These are phyloP conservation scores for Actinostola sp. DNA, from an alignment of 92 coral and sea anemone genomes.

Conservation along the genomic window DNA sequence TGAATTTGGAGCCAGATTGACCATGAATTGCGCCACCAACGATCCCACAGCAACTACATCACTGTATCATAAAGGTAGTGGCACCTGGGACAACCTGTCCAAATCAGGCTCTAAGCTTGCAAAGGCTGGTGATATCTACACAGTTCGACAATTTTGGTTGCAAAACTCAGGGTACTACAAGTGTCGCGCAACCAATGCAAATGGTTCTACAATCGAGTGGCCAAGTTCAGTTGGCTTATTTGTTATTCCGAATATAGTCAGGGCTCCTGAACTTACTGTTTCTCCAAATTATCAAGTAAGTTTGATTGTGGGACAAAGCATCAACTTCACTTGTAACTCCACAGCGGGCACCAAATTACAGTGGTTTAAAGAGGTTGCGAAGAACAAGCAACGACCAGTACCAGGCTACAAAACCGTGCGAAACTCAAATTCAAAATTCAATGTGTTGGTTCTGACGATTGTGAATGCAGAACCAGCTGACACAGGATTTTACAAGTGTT, in stretches of 20 bases:
- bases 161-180: constrained; percentile 13
- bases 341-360: background rate
- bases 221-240: background rate
- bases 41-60: constrained; percentile 5
- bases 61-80: background rate
- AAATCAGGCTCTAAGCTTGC: background rate
- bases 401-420: too few relatives aligned
- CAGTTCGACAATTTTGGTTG: background rate
- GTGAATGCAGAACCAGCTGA: constrained; percentile 16
- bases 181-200: constrained; percentile 1
- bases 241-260: background rate
- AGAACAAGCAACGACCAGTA: too few relatives aligned
- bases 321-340: background rate
- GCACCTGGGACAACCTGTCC: background rate
- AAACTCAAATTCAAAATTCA: too few relatives aligned
- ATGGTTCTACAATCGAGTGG: constrained; percentile 10
- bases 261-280: background rate
- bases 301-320: background rate
- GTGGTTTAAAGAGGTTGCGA: background rate
- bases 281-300: background rate
- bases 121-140: background rate
- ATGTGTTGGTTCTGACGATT: constrained; percentile 7
- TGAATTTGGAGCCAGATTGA: background rate
- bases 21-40: constrained; percentile 21
- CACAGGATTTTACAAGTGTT: constrained; percentile 17